Conservation (phyloP, 2,797 vertebrate species). For the Alca torda region DNA sequence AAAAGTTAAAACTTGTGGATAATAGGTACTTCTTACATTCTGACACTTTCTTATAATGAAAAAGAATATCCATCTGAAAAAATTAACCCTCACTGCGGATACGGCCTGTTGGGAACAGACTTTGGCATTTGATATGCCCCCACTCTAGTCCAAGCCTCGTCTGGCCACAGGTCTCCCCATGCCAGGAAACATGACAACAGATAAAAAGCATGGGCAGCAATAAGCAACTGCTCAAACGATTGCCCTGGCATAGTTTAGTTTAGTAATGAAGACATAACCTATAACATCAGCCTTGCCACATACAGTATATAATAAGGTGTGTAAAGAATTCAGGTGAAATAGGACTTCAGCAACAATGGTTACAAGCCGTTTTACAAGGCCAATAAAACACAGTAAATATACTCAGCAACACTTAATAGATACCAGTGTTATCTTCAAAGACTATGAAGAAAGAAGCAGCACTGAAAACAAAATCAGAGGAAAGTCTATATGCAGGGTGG, state of each 20-base stretch:
- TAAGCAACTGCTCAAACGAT: fast-evolving
- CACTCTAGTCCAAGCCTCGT: background rate
- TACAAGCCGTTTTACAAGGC: background rate
- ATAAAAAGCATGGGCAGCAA: background rate
- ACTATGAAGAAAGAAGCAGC: background rate
- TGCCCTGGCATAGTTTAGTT: background rate
- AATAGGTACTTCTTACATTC: background rate
- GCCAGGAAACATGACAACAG: background rate
- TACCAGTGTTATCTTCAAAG: background rate
- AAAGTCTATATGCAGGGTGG: background rate
- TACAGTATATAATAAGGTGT: background rate
- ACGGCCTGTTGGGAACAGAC: background rate
- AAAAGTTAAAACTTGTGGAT: fast-evolving
- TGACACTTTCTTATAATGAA: background rate
- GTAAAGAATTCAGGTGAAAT: background rate
- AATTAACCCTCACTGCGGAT: background rate
- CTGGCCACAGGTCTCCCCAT: background rate
- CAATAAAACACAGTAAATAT: background rate
- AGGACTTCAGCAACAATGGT: background rate
- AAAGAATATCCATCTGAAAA: background rate
- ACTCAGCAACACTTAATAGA: background rate
- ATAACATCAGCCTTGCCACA: background rate
- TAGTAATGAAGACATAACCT: background rate
- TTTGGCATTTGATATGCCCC: background rate
- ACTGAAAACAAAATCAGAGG: background rate